Evolutionary conservation across 2,113 vertebrate species (phyloP).

Genomic region (Bufo gargarizans): DNA sequence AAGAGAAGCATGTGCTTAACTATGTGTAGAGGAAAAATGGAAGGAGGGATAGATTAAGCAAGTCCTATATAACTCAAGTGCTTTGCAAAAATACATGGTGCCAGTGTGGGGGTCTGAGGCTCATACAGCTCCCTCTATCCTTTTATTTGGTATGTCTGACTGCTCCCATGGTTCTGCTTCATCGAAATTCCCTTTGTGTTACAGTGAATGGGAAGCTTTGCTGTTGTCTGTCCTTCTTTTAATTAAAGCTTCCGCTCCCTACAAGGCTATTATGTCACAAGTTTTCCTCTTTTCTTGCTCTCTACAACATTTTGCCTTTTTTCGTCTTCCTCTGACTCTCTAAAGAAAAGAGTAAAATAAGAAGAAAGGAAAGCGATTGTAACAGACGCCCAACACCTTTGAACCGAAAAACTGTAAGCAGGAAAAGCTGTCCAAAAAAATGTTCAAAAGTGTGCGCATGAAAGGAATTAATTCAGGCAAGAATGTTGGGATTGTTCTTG

Average conservation of each 20-base stretch:
- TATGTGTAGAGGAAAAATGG: slow-evolving; percentile 33
- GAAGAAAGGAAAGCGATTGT: slow-evolving; percentile 35
- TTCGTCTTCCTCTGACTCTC: slow-evolving; percentile 26
- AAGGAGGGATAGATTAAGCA: slow-evolving; percentile 1
- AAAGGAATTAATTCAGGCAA: slow-evolving; percentile 37
- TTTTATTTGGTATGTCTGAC: slow-evolving; percentile 76
- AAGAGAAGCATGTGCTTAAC: slow-evolving; percentile 43
- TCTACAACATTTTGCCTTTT: slow-evolving; percentile 39
- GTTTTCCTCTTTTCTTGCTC: slow-evolving; percentile 70
- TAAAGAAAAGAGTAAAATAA: slow-evolving; percentile 32
- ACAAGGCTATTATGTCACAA: slow-evolving; percentile 67
- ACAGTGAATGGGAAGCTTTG: slow-evolving; percentile 78
- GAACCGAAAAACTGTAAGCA: slow-evolving; percentile 45
- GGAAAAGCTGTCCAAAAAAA: slow-evolving; percentile 18
- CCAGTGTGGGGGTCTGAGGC: slow-evolving; percentile 67
- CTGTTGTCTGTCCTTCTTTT: slow-evolving; percentile 75
- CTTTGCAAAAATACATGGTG: slow-evolving; percentile 64
- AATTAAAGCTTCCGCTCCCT: slow-evolving; percentile 82
- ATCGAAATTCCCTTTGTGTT: slow-evolving; percentile 76
- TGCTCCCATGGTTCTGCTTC: slow-evolving; percentile 78
- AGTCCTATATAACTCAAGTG: slow-evolving; percentile 62
- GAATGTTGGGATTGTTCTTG: slow-evolving; percentile 13
- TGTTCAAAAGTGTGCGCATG: slow-evolving; percentile 24
- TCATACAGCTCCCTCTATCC: slow-evolving; percentile 68
- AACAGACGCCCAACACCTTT: slow-evolving; percentile 40